phyloP scores from a whole-genome alignment of 2,797 vertebrate species.

The Melanotaenia parkinsoni region DNA sequence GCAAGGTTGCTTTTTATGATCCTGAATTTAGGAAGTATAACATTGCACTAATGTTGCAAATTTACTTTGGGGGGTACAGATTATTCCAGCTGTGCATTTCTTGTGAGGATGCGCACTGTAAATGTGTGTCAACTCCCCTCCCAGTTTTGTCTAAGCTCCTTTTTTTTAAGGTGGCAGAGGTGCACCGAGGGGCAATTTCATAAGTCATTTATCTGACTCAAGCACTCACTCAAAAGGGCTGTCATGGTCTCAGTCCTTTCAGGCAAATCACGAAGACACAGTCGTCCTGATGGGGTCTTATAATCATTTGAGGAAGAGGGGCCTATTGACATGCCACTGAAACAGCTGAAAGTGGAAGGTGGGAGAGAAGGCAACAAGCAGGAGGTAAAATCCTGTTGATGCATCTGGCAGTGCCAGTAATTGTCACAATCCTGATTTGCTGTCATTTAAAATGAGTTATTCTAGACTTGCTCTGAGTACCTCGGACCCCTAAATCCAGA shows the following conservation, averaged over 20 bases:
- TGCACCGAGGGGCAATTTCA: conserved; percentile 7
- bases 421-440: conserved; percentile 32
- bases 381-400: conserved; percentile 12
- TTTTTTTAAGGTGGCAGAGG: conserved; percentile 30
- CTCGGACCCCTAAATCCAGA: conserved; percentile 19
- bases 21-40: conserved; percentile 15
- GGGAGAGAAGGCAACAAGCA: background rate
- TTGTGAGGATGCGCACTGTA: conserved; percentile 29
- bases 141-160: conserved; percentile 19
- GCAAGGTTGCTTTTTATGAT: conserved; percentile 9
- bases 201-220: conserved; percentile 38
- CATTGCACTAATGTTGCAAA: conserved; percentile 24
- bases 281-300: conserved; percentile 23
- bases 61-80: conserved; percentile 12
- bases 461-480: conserved; percentile 7
- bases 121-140: conserved; percentile 32
- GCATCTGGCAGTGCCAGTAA: conserved; percentile 21
- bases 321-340: conserved; percentile 26
- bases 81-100: conserved; percentile 13
- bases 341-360: background rate
- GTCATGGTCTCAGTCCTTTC: conserved; percentile 37
- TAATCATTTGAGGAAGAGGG: conserved; percentile 17
- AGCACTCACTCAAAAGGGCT: conserved; percentile 39
- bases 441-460: conserved; percentile 50
- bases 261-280: conserved; percentile 20